Percentiles rank a stretch among this genome's conserved stretches.
Conservation (phyloP, 2,888 invertebrate genomes). For the Trisateles emortualis region DNA sequence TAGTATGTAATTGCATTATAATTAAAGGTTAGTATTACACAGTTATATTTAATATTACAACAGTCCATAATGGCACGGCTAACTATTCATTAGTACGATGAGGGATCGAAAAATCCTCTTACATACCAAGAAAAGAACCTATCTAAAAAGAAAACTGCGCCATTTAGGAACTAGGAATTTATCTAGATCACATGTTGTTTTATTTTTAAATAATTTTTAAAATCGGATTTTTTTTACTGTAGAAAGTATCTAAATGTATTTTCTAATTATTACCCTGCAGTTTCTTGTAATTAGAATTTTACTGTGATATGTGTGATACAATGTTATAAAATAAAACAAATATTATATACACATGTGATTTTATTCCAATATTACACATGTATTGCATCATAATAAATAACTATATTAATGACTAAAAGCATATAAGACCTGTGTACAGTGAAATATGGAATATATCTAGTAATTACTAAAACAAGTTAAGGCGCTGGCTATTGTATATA, state of each 20-base stretch:
- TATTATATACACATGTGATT: conserved; percentile 42
- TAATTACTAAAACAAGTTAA: background rate
- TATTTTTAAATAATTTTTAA: too few relatives aligned
- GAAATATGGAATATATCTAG: conserved; percentile 30
- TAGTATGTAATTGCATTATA: too few relatives aligned
- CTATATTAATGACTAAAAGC: conserved; percentile 56
- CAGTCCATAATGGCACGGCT: too few relatives aligned
- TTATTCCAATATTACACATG: conserved; percentile 46
- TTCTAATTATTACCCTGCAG: too few relatives aligned
- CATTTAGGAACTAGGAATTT: too few relatives aligned
- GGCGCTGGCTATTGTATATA: conserved; percentile 4
- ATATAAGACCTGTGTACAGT: conserved; percentile 46
- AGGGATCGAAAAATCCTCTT: too few relatives aligned
- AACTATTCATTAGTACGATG: too few relatives aligned
- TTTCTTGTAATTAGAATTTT: background rate
- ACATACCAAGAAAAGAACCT: too few relatives aligned
- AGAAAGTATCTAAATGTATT: background rate
- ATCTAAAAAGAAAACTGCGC: too few relatives aligned
- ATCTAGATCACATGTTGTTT: too few relatives aligned
- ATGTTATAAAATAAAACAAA: conserved; percentile 35
- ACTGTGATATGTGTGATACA: conserved; percentile 22
- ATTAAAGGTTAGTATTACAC: too few relatives aligned
- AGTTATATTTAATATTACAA: too few relatives aligned
- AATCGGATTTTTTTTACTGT: background rate
- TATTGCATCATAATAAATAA: conserved; percentile 51